Base-by-base conservation (phyloP, 2,113 vertebrate species). In the Prietella phreatophila region DNA sequence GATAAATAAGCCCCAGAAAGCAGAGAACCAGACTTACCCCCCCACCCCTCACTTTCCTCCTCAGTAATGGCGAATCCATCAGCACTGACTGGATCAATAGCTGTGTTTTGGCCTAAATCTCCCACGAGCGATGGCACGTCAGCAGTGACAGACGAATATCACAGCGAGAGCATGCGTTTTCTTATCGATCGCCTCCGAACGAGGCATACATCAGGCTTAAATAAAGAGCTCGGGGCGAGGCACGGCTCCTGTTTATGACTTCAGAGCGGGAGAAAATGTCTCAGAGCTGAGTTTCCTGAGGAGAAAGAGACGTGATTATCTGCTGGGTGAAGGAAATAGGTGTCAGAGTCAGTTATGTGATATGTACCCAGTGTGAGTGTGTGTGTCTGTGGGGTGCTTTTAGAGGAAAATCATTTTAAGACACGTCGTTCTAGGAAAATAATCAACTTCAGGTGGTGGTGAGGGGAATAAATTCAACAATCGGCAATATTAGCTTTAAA, bases 141-240 rank as follows among this genome's bases (percentile, higher is more conserved):
- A 97, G 96, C 96, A 95, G 96, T 97, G 97, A 99, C 95, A 97
- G 97, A 99, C 97, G 97, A 97, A 99, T 97, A 97, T 97, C 97
- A 98, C 97, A 96, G 96, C 95, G 95, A 96, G 96, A 96, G 96
- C 96, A 95, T 95, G 96, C 96, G 97, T 95, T 96, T 96, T 82
- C 80, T 82, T 97, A 99, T 99, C 97, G 98, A 99, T 99, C 97
- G 96, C 95, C 96, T 96, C 3, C 96, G 96, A 96, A 96, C 96
- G 97, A 97, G 97, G 97, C 97, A 98, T 98, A 97, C 97, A 97
- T 97, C 97, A 97, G 97, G 96, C 96, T 95, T 96, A 96, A 98
- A 98, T 97, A 98, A 98, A 99, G 97, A 97, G 97, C 97, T 98
- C 95, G 96, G 97, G 97, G 97, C 97, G 97, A 97, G 96, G 95